Percentiles rank a stretch among this genome's conserved stretches.
Evolutionary conservation across 2,113 vertebrate species (phyloP).

Genomic region (Raphicerus campestris): DNA sequence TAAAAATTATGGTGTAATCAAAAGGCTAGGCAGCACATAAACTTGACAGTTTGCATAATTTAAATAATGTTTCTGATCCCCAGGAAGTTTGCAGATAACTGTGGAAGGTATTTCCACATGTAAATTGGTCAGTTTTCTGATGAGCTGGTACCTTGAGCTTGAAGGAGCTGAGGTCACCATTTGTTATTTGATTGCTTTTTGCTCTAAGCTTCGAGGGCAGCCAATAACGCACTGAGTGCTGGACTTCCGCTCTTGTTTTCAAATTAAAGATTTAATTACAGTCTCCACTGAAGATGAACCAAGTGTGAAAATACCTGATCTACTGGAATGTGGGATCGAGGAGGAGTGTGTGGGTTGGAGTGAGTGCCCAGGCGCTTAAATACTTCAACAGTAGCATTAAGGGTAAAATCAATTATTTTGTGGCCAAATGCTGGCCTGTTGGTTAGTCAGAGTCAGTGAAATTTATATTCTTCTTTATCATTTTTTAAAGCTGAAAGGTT

Average conservation of each 20-base stretch:
- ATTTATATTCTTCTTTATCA: conserved; percentile 21
- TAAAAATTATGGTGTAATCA: background rate
- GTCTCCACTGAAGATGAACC: conserved; percentile 66
- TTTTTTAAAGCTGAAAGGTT: conserved; percentile 1
- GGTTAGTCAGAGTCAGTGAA: conserved; percentile 20
- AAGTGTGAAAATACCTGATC: conserved; percentile 66
- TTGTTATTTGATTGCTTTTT: conserved; percentile 47
- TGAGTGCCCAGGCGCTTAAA: conserved; percentile 34
- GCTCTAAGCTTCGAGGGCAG: conserved; percentile 21
- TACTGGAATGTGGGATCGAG: background rate
- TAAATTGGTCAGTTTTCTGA: background rate
- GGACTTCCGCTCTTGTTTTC: conserved; percentile 59
- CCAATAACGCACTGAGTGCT: background rate
- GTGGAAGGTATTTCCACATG: background rate
- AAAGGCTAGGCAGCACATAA: background rate
- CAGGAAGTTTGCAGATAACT: conserved; percentile 19
- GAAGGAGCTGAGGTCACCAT: conserved; percentile 16
- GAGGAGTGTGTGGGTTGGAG: conserved; percentile 46
- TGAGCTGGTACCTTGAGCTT: conserved; percentile 10
- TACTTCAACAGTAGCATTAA: conserved; percentile 63
- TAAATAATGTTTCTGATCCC: background rate
- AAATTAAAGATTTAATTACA: conserved; percentile 70
- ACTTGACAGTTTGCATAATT: conserved; percentile 5
- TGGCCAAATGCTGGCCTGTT: conserved; percentile 23
- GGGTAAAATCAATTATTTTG: conserved; percentile 41